Conservation (phyloP, 2,113 vertebrate species). For the Bombycilla garrulus region DNA sequence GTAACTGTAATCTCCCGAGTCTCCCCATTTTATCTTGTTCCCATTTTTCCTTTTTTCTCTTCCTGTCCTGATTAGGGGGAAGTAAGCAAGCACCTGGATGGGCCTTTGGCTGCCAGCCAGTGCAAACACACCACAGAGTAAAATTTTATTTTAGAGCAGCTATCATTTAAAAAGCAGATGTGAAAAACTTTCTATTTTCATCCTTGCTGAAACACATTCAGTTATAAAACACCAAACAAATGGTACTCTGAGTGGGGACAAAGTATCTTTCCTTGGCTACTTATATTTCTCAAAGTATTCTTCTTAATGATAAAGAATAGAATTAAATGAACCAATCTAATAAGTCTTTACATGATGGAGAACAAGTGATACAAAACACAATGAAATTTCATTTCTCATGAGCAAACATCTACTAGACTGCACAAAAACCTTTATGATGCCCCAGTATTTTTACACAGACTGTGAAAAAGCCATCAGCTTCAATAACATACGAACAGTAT, state of each 20-base stretch:
- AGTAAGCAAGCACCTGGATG: background rate
- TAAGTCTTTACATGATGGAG: background rate
- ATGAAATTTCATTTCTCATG: background rate
- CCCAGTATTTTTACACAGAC: background rate
- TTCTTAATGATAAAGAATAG: background rate
- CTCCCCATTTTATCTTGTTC: background rate
- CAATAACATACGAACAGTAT: rapidly evolving
- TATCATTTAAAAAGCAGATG: background rate
- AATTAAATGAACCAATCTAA: background rate
- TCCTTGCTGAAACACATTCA: background rate
- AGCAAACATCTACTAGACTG: background rate
- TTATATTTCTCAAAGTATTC: background rate
- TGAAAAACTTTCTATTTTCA: background rate
- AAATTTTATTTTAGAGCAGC: background rate
- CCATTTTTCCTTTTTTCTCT: background rate
- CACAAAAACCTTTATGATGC: background rate
- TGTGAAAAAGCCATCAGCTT: background rate
- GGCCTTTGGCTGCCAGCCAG: background rate
- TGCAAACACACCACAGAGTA: background rate
- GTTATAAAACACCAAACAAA: background rate
- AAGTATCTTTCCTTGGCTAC: background rate
- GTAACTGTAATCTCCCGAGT: background rate
- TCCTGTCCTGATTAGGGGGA: background rate
- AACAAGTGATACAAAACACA: background rate
- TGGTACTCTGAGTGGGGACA: background rate